Evolutionary conservation across 1,140 invertebrate species (phyloP), one percentile per base, ranked within the genome.

Genomic region (Callitettix versicolor): DNA sequence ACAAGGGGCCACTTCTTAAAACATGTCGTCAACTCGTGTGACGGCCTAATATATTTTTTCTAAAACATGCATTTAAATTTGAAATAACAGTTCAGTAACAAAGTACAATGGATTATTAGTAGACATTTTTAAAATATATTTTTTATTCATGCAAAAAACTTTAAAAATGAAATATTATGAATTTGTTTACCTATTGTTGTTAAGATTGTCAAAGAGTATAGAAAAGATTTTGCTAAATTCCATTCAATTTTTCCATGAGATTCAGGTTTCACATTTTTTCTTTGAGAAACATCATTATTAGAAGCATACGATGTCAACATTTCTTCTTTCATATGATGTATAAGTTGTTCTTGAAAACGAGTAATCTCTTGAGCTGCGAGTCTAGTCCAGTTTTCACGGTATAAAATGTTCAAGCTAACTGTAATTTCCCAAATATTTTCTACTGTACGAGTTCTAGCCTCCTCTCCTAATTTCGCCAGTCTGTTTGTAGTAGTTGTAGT

Each of bases 111-210:
- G n/a, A n/a, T n/a, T n/a, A n/a, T n/a, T n/a, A n/a, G n/a, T n/a
- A n/a, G n/a, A 3, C 9, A 49, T 41, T 41, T 47, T 53, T 40
- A 41, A 47, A 41, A 40, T 34, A 46, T 57, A 52, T 54, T 55
- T 49, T 49, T 33, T 9, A 22, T n/a, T 11, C 11, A 22, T 49
- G n/a, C 9, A n/a, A 24, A 34, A 33, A 33, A 21, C 6, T 49
- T 7, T 7, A 18, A 33, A 26, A 34, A 14, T 33, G 7, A 30
- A n/a, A n/a, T n/a, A n/a, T n/a, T n/a, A n/a, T n/a, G n/a, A n/a
- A n/a, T n/a, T n/a, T n/a, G n/a, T 85, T 84, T 76, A 95, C 93
- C 94, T 67, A 96, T 95, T 56, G 93, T 97, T 3, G 93, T 97
- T 34, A 96, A 81, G 44, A 96, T 88, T 17, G 94, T 97, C 49